These are phyloP conservation scores for Turnix velox DNA, from an alignment of 2,113 vertebrate species.

Conservation along the genomic window DNA sequence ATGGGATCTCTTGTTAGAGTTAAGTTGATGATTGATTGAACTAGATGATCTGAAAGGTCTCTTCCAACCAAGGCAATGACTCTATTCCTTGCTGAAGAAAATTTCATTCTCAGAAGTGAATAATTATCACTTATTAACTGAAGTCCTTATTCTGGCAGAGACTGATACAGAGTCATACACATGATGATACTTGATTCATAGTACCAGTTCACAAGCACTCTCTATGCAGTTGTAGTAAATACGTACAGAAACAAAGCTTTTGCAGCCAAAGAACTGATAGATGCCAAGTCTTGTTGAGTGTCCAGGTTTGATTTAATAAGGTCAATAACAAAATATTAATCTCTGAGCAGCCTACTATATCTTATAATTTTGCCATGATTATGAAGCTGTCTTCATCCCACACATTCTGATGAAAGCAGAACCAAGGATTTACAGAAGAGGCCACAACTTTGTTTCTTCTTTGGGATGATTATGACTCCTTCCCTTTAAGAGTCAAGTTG, in stretches of 20 bases:
- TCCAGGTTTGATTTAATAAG: neutral
- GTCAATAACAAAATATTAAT: neutral
- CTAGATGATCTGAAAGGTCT: too few species aligned
- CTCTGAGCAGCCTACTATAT: neutral
- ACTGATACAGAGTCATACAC: neutral
- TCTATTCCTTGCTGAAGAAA: neutral
- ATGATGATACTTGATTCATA: neutral
- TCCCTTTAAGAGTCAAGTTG: neutral
- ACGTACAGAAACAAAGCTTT: neutral
- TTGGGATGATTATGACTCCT: neutral
- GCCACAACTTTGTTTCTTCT: neutral
- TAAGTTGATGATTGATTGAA: too few species aligned
- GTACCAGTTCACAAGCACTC: neutral
- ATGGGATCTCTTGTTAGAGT: too few species aligned
- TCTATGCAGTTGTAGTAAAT: neutral
- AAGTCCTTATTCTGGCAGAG: neutral
- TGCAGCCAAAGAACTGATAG: neutral
- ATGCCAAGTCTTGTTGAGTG: neutral
- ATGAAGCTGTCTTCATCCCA: neutral
- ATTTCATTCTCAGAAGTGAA: neutral
- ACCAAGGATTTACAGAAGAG: neutral
- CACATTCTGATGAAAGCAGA: neutral
- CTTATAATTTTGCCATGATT: neutral
- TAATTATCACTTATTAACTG: neutral
- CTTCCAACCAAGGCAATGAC: too few species aligned